Evolutionary conservation across 2,113 vertebrate species (phyloP).

Genomic region (Odobenus rosmarus): DNA sequence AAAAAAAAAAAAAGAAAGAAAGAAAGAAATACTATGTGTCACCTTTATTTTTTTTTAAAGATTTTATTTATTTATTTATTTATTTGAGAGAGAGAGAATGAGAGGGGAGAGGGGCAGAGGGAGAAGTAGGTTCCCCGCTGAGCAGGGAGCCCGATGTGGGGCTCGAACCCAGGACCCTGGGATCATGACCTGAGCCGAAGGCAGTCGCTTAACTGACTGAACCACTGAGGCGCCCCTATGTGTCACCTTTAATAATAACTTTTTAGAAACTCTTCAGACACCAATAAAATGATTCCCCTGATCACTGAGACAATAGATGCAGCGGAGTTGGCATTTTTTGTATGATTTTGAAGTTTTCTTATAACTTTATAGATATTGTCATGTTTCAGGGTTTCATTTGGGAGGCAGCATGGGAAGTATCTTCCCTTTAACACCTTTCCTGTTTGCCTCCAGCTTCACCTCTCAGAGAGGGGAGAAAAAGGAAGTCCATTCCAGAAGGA

Average conservation of each 20-base stretch:
- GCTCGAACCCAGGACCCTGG: too few species aligned
- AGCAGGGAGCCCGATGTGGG: too few species aligned
- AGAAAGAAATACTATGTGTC: not conserved
- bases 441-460: not conserved
- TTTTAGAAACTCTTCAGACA: not conserved
- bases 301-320: not conserved
- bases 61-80: too few species aligned
- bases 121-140: too few species aligned
- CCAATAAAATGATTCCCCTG: not conserved
- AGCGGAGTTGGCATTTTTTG: not conserved
- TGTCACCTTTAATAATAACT: not conserved
- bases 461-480: not conserved
- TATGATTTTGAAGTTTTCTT: constrained; percentile 29
- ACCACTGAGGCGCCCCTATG: not conserved
- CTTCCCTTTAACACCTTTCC: not conserved
- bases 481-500: not conserved
- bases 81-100: too few species aligned
- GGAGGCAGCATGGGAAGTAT: not conserved
- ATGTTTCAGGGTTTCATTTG: not conserved
- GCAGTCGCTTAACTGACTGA: too few species aligned
- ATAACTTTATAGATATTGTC: not conserved
- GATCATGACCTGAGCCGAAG: too few species aligned
- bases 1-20: not conserved
- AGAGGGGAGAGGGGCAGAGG: too few species aligned
- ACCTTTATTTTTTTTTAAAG: not conserved